Percentiles rank a stretch among this genome's conserved stretches.
phyloP scores from a whole-genome alignment of 2,113 vertebrate species.

The Rhombomys opimus region DNA sequence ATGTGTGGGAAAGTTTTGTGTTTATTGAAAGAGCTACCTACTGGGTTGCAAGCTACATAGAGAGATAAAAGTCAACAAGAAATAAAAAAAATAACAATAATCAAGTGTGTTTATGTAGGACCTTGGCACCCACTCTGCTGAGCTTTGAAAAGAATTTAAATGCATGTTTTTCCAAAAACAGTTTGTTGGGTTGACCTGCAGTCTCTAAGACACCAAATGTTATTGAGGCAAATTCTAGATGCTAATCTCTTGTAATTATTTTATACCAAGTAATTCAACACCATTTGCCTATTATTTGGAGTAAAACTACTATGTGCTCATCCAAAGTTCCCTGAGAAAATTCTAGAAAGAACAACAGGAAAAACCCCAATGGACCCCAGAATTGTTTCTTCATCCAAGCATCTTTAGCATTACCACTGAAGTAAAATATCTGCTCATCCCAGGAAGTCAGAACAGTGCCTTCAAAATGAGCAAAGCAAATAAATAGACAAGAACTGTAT shows the following conservation, averaged over 20 bases:
- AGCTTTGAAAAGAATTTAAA: slow-evolving; percentile 67
- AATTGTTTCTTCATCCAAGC: neutral
- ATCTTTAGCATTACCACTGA: neutral
- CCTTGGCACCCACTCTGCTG: slow-evolving; percentile 41
- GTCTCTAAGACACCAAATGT: slow-evolving; percentile 30
- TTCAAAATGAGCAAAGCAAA: slow-evolving; percentile 19
- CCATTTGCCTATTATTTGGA: neutral
- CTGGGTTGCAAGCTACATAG: slow-evolving; percentile 44
- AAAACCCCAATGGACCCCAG: neutral
- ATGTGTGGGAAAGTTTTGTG: neutral
- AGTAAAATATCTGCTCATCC: slow-evolving; percentile 17
- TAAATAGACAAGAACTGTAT: neutral
- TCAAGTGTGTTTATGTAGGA: slow-evolving; percentile 53
- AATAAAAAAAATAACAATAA: slow-evolving; percentile 54
- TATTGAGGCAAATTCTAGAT: slow-evolving; percentile 43
- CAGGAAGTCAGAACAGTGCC: neutral
- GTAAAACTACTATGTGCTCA: neutral
- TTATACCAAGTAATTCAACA: slow-evolving; percentile 51
- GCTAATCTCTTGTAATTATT: slow-evolving; percentile 21
- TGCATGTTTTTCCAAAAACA: slow-evolving; percentile 44
- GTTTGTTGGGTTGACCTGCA: neutral
- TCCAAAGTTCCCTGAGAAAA: neutral
- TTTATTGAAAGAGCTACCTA: slow-evolving; percentile 60
- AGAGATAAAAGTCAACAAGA: slow-evolving; percentile 66
- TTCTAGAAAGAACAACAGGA: neutral